Evolutionary conservation across 2,113 vertebrate genomes (phyloP).

Genomic region (Scatophagus argus): DNA sequence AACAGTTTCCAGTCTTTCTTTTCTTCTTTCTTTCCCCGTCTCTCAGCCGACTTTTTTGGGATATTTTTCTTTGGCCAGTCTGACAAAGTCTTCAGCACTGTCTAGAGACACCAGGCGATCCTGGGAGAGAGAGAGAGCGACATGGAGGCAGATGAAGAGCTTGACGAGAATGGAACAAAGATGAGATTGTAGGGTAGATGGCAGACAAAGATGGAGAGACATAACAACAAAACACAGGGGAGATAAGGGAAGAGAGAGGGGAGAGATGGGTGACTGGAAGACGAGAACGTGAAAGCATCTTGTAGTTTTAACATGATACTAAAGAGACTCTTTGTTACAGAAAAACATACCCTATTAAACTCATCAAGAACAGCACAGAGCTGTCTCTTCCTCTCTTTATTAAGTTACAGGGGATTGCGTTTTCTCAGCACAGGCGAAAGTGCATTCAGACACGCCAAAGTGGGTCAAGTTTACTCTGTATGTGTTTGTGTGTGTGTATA

Average conservation of each 20-base stretch:
- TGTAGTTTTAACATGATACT: not conserved
- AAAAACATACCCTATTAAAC: not conserved
- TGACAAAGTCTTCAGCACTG: conserved; percentile 92
- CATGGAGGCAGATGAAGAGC: not conserved
- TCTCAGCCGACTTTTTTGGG: conserved; percentile 79
- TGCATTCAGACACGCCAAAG: too few species aligned
- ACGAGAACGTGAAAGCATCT: not conserved
- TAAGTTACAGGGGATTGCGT: not conserved
- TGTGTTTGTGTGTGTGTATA: conserved; percentile 61
- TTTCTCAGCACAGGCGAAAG: too few species aligned
- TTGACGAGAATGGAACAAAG: not conserved
- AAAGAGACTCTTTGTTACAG: not conserved
- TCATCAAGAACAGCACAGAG: not conserved
- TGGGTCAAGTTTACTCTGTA: not conserved
- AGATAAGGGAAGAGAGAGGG: not conserved
- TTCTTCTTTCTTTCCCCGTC: not conserved
- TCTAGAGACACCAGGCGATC: conserved; percentile 92
- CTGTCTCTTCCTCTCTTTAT: not conserved
- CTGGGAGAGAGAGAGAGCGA: conserved; percentile 70
- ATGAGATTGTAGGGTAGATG: not conserved
- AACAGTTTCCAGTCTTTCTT: not conserved
- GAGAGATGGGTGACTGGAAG: not conserved
- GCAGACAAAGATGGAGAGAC: not conserved
- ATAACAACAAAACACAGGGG: not conserved
- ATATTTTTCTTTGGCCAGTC: conserved; percentile 86